Evolutionary conservation across 2,888 invertebrate species (phyloP), one percentile per base, ranked within the genome.

Genomic region (Ellobium chinense): DNA sequence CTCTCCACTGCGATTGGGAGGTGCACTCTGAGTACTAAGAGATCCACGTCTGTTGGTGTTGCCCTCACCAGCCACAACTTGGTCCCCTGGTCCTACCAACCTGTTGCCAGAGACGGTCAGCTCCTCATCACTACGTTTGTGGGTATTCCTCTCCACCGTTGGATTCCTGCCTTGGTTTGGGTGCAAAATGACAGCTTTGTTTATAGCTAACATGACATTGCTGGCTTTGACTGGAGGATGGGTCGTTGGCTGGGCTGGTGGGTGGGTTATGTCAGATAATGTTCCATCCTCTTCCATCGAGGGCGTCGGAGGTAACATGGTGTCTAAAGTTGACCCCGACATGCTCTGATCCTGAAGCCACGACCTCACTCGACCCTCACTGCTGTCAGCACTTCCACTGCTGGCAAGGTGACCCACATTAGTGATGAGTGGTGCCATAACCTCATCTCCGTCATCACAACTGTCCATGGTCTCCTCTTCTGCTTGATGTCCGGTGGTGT

Each of bases 81-180:
- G 75, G 24, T 69, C 39, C 29, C 69, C 82, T 1, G 86, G 84
- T 27, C 90, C 91, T 21, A 93, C 86, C 46, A 93, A 86, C 0
- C 88, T 89, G 84, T 92, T 93, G 27, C 93, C 93, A 27, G 92
- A 90, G 24, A 93, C 92, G 1, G 93, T 93, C 1, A 95, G 90
- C 85, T 95, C 95, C 85, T 93, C 93, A 72, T 91, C 92, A 72
- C 93, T 92, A 37, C 92, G 88, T 84, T 95, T 95, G 94, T 88
- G 95, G 92, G 95, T 93, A 93, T 97, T 97, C 14, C 96, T 93
- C 90, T 96, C 96, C 89, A 96, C 94, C 84, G 97, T 97, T 14
- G 96, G 95, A 94, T 97, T 97, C 37, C 96, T 94, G 0, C 97
- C 97, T 92, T 97, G 96, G 92, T 97, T 96, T 0, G 97, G 96